Base-by-base conservation (phyloP, 2,888 invertebrate species). In the Megastigmus dorsalis region DNA sequence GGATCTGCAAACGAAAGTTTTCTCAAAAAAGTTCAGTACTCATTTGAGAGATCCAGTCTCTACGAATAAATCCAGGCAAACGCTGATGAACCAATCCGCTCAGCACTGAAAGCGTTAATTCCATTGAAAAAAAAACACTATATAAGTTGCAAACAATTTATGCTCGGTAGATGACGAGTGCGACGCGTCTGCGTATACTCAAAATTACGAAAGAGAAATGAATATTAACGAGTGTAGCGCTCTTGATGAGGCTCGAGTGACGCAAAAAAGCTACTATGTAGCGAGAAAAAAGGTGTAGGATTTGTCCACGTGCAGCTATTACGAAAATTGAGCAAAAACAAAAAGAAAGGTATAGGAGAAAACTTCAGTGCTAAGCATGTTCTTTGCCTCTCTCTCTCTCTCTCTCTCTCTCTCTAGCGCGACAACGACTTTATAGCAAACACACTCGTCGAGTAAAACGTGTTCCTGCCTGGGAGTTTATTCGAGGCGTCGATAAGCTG, bases 391-490 rank as follows among this genome's bases (percentile, higher is more conserved):
- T 15, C 28, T 1, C n/a, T 52, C 28, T 38, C n/a, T 38, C 38
- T 57, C 38, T 57, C 33, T 57, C 57, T 57, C 26, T 36, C 38
- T 20, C 41, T 36, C 10, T 15, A 5, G 7, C 50, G 20, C 43
- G 18, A 52, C 33, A 26, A 23, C 60, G 3, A 28, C 38, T 15
- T 41, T 6, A n/a, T n/a, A n/a, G 48, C 50, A 69, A 54, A 54
- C 59, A n/a, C 45, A 26, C 57, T 33, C 36, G 33, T 15, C 43
- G n/a, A n/a, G 69, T 48, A 60, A 76, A 69, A 73, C 59, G 62
- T 67, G 62, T 86, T 79, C 91, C 89, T 92, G 92, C 92, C 92
- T 94, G 94, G 91, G 59, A 83, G 78, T 83, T 82, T 83, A 76
- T 78, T 82, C 71, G 85, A 80, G 62, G 86, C 80, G 66, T 83